phyloP scores from a whole-genome alignment of 2,888 invertebrate species.

The Phymatocera aterrima region DNA sequence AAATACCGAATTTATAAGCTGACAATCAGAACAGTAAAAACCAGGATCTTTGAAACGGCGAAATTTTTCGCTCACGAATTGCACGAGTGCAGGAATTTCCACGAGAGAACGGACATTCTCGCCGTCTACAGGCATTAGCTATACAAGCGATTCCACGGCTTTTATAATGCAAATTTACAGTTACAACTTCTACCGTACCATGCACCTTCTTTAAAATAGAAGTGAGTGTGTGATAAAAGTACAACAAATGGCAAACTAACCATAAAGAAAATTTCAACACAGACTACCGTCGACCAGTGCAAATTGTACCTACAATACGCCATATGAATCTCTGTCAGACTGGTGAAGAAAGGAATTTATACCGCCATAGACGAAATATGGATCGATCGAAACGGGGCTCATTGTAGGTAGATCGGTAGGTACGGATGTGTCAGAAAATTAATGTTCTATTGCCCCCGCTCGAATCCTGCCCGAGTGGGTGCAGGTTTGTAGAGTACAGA shows the following conservation, averaged over 20 bases:
- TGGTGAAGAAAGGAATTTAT: slow-evolving; percentile 18
- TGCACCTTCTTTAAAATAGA: neutral
- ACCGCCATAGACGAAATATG: slow-evolving; percentile 30
- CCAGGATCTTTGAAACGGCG: neutral
- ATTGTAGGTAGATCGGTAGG: slow-evolving; percentile 23
- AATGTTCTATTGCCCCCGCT: slow-evolving; percentile 32
- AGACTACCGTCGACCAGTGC: neutral
- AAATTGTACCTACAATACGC: slow-evolving; percentile 14
- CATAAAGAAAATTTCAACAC: slow-evolving; percentile 7
- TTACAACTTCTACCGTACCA: neutral
- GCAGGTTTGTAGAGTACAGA: neutral
- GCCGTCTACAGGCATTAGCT: neutral
- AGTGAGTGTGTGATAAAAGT: neutral
- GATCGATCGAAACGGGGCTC: slow-evolving; percentile 7
- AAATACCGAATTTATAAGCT: slow-evolving; percentile 7
- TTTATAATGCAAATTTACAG: slow-evolving; percentile 11
- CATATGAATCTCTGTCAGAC: slow-evolving; percentile 26
- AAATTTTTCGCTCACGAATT: neutral
- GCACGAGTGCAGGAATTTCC: neutral
- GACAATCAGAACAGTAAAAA: neutral
- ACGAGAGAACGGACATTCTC: neutral
- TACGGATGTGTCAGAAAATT: slow-evolving; percentile 12
- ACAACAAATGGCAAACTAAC: neutral
- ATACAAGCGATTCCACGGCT: neutral
- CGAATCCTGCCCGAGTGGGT: slow-evolving; percentile 2